phyloP scores from a whole-genome alignment of 2,113 vertebrate genomes.

The Rostratula benghalensis region DNA sequence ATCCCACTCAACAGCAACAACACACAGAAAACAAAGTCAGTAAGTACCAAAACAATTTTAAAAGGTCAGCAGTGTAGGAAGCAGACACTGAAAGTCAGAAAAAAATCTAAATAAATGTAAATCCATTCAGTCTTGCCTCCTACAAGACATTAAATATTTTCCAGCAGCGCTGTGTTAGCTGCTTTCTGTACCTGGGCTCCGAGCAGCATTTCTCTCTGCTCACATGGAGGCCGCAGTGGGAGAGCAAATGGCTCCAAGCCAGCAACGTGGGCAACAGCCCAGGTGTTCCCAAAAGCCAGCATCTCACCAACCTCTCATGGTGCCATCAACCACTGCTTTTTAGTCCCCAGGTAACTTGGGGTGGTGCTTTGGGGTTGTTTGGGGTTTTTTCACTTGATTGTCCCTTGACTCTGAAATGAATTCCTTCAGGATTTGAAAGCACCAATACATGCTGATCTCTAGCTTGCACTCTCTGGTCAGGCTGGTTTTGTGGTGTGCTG shows the following conservation, averaged over 20 bases:
- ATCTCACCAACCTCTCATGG: background rate
- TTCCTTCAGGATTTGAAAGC: background rate
- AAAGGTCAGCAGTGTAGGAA: constrained; percentile 21
- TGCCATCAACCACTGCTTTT: background rate
- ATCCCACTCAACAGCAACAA: background rate
- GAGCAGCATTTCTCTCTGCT: background rate
- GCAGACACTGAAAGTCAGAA: background rate
- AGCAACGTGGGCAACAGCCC: background rate
- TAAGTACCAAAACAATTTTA: background rate
- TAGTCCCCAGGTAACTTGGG: background rate
- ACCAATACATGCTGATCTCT: background rate
- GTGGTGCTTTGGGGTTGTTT: background rate
- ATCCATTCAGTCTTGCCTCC: constrained; percentile 28
- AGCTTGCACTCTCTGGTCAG: rapidly evolving
- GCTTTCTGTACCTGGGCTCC: background rate
- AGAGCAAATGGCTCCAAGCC: background rate
- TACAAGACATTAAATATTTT: constrained; percentile 22
- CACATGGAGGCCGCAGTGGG: background rate
- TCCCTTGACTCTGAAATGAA: background rate
- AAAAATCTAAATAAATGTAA: constrained; percentile 27
- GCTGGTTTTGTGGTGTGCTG: background rate
- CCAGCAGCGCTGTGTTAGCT: background rate
- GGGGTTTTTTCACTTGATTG: too few relatives aligned
- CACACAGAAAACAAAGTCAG: background rate
- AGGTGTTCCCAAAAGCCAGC: background rate